Conservation (phyloP, 1,140 invertebrate genomes). For the Anoplolepis gracilipes region DNA sequence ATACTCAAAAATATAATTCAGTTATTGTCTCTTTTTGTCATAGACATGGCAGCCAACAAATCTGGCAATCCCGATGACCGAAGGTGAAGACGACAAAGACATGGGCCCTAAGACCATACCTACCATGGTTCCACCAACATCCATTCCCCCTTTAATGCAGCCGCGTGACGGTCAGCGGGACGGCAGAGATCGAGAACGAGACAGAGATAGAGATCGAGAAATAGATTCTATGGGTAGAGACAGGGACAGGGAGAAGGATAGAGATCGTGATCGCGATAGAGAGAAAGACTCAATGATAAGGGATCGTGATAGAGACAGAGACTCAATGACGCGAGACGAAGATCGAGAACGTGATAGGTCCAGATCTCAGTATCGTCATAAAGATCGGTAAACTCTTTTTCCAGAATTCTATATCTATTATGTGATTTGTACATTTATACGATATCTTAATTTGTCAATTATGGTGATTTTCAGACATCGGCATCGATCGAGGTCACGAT, state of each 20-base stretch:
- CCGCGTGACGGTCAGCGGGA: slow-evolving; percentile 83
- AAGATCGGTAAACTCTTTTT: slow-evolving; percentile 80
- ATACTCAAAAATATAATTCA: background rate
- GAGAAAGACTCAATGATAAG: slow-evolving; percentile 83
- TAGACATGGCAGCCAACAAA: slow-evolving; percentile 84
- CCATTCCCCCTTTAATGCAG: slow-evolving; percentile 81
- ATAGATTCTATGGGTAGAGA: slow-evolving; percentile 77
- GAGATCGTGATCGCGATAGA: slow-evolving; percentile 83
- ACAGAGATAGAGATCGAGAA: slow-evolving; percentile 80
- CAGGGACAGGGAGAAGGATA: slow-evolving; percentile 79
- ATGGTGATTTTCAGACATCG: slow-evolving; percentile 83
- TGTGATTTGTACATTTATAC: background rate
- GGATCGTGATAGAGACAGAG: slow-evolving; percentile 82
- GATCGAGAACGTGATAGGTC: slow-evolving; percentile 83
- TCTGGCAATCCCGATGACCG: slow-evolving; percentile 83
- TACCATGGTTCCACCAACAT: slow-evolving; percentile 82
- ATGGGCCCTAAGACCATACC: slow-evolving; percentile 82
- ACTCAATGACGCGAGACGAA: slow-evolving; percentile 83
- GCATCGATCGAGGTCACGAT: slow-evolving; percentile 87
- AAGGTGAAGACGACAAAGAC: slow-evolving; percentile 83
- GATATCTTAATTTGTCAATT: background rate
- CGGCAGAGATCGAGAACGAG: slow-evolving; percentile 81
- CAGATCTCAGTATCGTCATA: slow-evolving; percentile 83
- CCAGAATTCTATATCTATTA: background rate
- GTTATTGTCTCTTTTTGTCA: slow-evolving; percentile 39